Conservation (phyloP, 2,113 vertebrate species). For the Helogale parvula region DNA sequence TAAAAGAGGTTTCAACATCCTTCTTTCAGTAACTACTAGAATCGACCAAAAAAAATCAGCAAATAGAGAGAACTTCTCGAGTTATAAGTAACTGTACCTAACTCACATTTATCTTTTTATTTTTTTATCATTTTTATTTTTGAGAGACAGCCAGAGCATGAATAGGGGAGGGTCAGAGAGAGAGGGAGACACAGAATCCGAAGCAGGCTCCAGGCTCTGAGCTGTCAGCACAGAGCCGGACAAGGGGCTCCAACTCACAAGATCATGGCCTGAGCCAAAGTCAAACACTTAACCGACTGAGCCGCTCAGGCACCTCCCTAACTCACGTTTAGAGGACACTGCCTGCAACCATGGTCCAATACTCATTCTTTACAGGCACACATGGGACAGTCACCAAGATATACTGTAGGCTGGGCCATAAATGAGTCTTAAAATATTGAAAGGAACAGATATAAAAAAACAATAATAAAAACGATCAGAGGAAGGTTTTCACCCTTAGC, state of each 20-base stretch:
- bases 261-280: too few relatives aligned
- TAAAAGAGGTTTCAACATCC: background rate
- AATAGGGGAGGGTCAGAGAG: too few relatives aligned
- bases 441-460: background rate
- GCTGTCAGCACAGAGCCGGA: too few relatives aligned
- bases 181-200: too few relatives aligned
- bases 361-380: background rate
- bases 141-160: too few relatives aligned
- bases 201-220: too few relatives aligned
- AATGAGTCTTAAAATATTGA: background rate
- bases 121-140: too few relatives aligned
- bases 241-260: too few relatives aligned
- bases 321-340: background rate
- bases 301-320: background rate
- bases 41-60: background rate
- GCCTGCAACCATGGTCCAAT: background rate
- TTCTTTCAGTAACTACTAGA: background rate
- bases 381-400: background rate
- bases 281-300: too few relatives aligned
- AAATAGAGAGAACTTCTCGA: background rate
- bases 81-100: background rate
- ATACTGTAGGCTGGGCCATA: fast-evolving
- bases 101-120: background rate
- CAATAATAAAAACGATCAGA: background rate
- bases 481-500: background rate